Evolutionary conservation across 1,140 invertebrate species (phyloP).

Genomic region (Lepidurus couesii): DNA sequence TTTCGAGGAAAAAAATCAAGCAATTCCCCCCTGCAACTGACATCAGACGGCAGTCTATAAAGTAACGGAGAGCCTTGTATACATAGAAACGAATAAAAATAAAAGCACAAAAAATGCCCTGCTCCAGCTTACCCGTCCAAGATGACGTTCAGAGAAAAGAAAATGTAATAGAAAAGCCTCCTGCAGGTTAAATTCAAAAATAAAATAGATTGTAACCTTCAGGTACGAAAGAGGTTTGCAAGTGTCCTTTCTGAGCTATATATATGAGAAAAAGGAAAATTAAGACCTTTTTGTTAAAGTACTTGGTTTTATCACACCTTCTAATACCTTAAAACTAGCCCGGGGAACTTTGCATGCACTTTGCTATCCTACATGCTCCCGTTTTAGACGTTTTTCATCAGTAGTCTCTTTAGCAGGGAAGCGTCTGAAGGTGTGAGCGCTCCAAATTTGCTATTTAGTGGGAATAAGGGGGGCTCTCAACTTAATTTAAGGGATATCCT

Average conservation of each 20-base stretch:
- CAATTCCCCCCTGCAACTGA: constrained; percentile 5
- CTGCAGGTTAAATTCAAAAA: too few relatives aligned
- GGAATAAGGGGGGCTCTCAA: neutral
- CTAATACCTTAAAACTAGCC: too few relatives aligned
- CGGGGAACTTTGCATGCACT: too few relatives aligned
- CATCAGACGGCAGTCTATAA: constrained; percentile 8
- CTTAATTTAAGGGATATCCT: neutral
- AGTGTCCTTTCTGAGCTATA: too few relatives aligned
- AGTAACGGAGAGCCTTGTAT: neutral
- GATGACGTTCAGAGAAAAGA: too few relatives aligned
- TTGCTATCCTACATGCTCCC: neutral
- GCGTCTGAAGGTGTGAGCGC: neutral
- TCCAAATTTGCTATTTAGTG: neutral
- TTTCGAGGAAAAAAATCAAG: neutral
- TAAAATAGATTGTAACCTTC: too few relatives aligned
- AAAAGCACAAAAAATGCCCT: neutral
- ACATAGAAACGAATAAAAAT: neutral
- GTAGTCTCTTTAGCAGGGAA: neutral
- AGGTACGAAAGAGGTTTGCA: too few relatives aligned
- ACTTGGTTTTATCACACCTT: too few relatives aligned
- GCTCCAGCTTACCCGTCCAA: neutral
- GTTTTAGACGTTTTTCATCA: neutral
- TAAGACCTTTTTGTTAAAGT: too few relatives aligned
- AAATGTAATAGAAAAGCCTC: too few relatives aligned
- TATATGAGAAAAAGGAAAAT: too few relatives aligned